Evolutionary conservation across 1,140 invertebrate species (phyloP), one percentile per base, ranked within the genome.

Genomic region (Lysiphlebus fabarum): DNA sequence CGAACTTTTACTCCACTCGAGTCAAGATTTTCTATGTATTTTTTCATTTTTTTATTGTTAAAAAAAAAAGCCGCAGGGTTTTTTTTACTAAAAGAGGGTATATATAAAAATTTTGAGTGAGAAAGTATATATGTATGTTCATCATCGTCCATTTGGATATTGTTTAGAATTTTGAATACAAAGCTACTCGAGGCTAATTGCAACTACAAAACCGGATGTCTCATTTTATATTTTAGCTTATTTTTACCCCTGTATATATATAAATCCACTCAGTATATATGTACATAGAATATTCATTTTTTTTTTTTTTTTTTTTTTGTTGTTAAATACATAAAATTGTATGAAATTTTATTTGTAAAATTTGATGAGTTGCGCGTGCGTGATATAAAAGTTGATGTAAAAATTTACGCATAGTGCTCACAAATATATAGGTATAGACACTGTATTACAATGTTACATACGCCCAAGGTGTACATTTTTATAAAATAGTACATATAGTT

Each of bases 141-240:
- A 33, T 6, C 57, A 59, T 10, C 50, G 54, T 41, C 40, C 48
- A 53, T 59, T 59, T 37, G 49, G 58, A 48, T 59, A 59, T 59
- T 59, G 58, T 59, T 59, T 59, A 59, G 42, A 59, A 59, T 59
- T 51, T 43, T 42, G 49, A 49, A 58, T 58, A 53, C 48, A 38
- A n/a, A 26, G 51, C 43, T 59, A 59, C 58, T 59, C 58, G 50
- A 59, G 58, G 58, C 58, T 59, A 65, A 59, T 50, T 59, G 56
- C 56, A 61, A 40, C 58, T 55, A 61, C 59, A 62, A 62, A 62
- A 56, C 48, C 64, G 59, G 64, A 61, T 58, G 50, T 65, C 53
- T 44, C 12, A 26, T 48, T 41, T 47, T 38, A 41, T 43, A 33
- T 33, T 49, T 10, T 10, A n/a, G n/a, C n/a, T 7, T 44, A 12